A percentile compares a stretch with the other conserved stretches of the same genome.
These are phyloP conservation scores for Jordanella pulchra DNA, from an alignment of 2,797 vertebrate species.

Conservation along the genomic window DNA sequence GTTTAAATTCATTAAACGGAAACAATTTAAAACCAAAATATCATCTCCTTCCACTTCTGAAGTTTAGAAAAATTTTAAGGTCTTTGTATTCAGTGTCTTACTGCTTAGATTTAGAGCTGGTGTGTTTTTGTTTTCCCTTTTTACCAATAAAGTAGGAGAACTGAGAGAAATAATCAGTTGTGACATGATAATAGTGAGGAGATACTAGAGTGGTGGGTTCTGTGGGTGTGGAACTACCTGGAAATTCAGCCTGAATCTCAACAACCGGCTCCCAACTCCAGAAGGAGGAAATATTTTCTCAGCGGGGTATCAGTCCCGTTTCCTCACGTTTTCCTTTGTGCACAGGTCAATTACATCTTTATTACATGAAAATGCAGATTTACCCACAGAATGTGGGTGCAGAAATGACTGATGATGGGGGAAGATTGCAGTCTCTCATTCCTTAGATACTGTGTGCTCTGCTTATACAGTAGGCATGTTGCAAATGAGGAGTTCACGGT, in stretches of 20 bases:
- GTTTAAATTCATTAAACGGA: background rate
- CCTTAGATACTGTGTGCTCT: slow-evolving; percentile 23
- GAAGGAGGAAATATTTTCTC: slow-evolving; percentile 61
- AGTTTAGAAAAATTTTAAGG: slow-evolving; percentile 18
- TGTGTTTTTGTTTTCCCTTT: too few species aligned
- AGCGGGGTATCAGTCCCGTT: slow-evolving; percentile 73
- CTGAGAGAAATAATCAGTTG: slow-evolving; percentile 67
- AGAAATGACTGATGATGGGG: slow-evolving; percentile 61
- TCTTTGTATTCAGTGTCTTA: slow-evolving; percentile 37
- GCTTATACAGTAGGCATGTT: slow-evolving; percentile 47
- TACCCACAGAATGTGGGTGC: slow-evolving; percentile 51
- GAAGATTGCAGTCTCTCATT: slow-evolving; percentile 45
- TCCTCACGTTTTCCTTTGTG: slow-evolving; percentile 57
- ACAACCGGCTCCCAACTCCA: slow-evolving; percentile 26
- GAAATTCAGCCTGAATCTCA: slow-evolving; percentile 54
- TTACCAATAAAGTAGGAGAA: slow-evolving; percentile 45
- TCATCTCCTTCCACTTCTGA: slow-evolving; percentile 8
- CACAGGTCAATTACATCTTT: slow-evolving; percentile 78
- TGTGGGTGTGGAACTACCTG: slow-evolving; percentile 51
- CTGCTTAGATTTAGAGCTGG: slow-evolving; percentile 26
- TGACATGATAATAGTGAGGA: slow-evolving; percentile 53
- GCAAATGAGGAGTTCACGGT: slow-evolving; percentile 57
- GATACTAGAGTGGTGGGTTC: slow-evolving; percentile 30
- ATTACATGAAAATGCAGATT: slow-evolving; percentile 75
- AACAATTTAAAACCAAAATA: background rate